Conservation (phyloP, 2,113 vertebrate species). For the Cariama cristata region DNA sequence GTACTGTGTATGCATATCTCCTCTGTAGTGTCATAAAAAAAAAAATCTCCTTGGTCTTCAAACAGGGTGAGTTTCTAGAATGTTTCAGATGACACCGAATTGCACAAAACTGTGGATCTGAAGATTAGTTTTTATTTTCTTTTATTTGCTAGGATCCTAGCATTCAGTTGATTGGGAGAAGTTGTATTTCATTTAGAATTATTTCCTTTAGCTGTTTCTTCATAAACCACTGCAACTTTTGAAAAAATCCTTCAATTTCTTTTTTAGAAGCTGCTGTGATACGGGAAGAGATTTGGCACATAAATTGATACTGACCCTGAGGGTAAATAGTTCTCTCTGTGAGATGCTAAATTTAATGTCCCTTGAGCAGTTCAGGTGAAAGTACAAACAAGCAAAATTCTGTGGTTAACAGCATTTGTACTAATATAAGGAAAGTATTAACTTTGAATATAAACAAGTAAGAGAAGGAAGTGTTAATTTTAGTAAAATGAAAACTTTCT, state of each 20-base stretch:
- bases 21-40: not conserved
- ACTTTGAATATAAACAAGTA: not conserved
- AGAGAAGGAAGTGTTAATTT: not conserved
- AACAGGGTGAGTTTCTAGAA: not conserved
- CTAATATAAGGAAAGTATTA: not conserved
- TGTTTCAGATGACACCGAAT: not conserved
- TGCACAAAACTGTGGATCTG: not conserved
- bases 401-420: not conserved
- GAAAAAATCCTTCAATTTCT: not conserved
- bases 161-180: not conserved
- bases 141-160: not conserved
- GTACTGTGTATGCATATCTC: not conserved
- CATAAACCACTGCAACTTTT: not conserved
- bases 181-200: not conserved
- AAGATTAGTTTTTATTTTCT: not conserved
- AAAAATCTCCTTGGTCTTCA: not conserved
- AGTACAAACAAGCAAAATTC: not conserved
- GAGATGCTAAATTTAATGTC: not conserved
- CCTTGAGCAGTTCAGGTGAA: not conserved
- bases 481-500: not conserved
- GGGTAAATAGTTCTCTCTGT: not conserved
- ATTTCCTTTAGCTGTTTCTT: not conserved
- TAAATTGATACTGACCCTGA: not conserved
- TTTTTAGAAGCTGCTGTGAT: not conserved
- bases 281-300: not conserved